Conservation (phyloP, 2,113 vertebrate species). For the Anthoscopus minutus region DNA sequence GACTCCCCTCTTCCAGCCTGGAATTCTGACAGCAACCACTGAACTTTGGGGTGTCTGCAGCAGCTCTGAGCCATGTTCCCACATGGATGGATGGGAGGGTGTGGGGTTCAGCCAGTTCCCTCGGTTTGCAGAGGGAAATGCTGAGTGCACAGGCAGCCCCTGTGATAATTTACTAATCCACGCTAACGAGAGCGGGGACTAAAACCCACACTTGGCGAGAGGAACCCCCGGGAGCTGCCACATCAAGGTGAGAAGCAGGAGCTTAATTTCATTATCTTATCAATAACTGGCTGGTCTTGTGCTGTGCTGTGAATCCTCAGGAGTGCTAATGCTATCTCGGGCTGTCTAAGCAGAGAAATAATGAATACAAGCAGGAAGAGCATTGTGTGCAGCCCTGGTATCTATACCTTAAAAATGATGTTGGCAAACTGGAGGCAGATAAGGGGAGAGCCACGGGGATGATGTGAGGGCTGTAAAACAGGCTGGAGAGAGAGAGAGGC, state of each 20-base stretch:
- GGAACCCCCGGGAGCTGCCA: neutral
- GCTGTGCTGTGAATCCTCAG: neutral
- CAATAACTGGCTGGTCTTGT: constrained; percentile 17
- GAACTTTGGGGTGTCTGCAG: neutral
- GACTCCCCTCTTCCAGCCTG: neutral
- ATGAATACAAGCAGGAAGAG: constrained; percentile 8
- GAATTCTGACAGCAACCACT: accelerated
- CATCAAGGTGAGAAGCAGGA: constrained; percentile 26
- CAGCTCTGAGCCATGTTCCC: neutral
- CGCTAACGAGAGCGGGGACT: neutral
- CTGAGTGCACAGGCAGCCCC: neutral
- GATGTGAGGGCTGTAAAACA: neutral
- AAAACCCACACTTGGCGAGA: neutral
- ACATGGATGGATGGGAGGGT: accelerated
- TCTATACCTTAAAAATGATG: constrained; percentile 35
- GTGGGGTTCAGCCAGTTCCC: neutral
- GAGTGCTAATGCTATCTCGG: constrained; percentile 11
- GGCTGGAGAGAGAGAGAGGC: neutral
- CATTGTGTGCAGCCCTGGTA: neutral
- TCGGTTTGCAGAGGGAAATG: neutral
- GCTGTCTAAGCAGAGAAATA: constrained; percentile 27
- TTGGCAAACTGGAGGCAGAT: constrained; percentile 24
- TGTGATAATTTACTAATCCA: neutral
- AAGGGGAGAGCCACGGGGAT: constrained; percentile 1
- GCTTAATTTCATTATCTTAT: constrained; percentile 58